Percentiles rank a stretch among this genome's conserved stretches.
Conservation (phyloP, 2,113 vertebrate genomes). For the Axis porcinus region DNA sequence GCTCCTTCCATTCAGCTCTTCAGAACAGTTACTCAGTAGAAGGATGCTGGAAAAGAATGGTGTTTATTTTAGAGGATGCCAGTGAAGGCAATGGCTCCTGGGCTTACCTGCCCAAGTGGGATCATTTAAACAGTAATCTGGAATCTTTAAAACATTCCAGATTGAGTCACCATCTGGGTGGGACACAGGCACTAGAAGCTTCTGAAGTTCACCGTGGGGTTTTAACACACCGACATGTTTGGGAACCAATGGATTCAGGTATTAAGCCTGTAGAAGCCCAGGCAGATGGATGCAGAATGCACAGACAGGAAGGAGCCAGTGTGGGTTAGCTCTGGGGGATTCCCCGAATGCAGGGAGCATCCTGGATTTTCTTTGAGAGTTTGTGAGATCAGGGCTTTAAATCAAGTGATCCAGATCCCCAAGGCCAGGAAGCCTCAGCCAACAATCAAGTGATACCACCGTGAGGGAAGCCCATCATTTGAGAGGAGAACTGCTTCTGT, state of each 20-base stretch:
- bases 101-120: background rate
- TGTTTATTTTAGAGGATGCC: background rate
- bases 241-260: background rate
- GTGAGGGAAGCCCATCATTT: background rate
- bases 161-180: background rate
- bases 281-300: background rate
- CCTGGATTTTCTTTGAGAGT: background rate
- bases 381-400: background rate
- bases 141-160: background rate
- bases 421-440: background rate
- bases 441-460: background rate
- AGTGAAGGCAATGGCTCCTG: background rate
- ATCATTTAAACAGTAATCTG: background rate
- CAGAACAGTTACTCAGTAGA: background rate
- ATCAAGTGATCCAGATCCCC: background rate
- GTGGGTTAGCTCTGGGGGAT: rapidly evolving
- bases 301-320: background rate
- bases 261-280: background rate
- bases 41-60: background rate
- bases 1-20: background rate
- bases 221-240: rapidly evolving
- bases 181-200: background rate
- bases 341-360: too few relatives aligned
- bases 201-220: background rate
- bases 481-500: background rate